Evolutionary conservation across 2,888 invertebrate genomes (phyloP).

Genomic region (Xestia c-nigrum): DNA sequence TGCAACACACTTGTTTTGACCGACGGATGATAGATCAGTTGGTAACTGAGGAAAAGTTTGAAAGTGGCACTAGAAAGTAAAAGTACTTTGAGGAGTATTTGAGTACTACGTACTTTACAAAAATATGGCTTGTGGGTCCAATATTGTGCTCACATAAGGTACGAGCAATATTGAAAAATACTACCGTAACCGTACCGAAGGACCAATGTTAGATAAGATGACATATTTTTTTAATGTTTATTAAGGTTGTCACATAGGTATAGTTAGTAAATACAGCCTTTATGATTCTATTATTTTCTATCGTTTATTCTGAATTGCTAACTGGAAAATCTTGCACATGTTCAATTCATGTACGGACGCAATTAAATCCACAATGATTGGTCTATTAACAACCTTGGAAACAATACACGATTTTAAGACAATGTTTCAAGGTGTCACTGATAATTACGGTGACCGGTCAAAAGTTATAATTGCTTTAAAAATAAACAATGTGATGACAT

Average conservation of each 20-base stretch:
- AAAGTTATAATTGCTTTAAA: constrained; percentile 11
- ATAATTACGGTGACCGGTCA: constrained; percentile 14
- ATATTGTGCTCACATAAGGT: background rate
- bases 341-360: background rate
- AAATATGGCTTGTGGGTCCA: no score
- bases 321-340: background rate
- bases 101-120: background rate
- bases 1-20: constrained; percentile 42
- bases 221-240: background rate
- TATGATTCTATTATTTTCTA: background rate
- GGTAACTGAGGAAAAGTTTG: background rate
- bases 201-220: no score
- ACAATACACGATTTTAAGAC: background rate
- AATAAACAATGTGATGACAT: constrained; percentile 18
- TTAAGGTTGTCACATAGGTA: background rate
- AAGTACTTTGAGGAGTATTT: background rate
- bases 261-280: background rate
- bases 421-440: constrained; percentile 12
- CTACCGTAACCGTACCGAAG: background rate
- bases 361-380: background rate
- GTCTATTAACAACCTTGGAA: background rate
- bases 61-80: constrained; percentile 29
- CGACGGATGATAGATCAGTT: constrained; percentile 25
- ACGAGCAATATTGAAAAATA: background rate
- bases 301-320: background rate